Base-by-base conservation (phyloP, 1,140 invertebrate genomes). In the Diplogasteroides magnus region DNA sequence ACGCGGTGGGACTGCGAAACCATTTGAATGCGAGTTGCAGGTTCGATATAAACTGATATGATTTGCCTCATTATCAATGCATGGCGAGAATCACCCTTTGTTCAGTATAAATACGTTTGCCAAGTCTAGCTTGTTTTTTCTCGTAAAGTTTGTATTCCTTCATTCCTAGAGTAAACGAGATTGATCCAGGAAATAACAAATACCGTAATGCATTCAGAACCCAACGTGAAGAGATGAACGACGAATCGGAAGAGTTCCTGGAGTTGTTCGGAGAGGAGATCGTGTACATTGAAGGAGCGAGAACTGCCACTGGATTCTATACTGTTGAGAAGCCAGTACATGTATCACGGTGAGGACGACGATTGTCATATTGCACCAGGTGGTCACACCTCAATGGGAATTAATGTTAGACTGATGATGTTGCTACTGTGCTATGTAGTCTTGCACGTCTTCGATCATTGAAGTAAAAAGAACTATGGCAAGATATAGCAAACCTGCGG, bases 1-100 rank as follows among this genome's bases (percentile, higher is more conserved):
- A 99, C 86, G 94, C 96, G 11, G 97, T 99, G 0, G 97, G 98
- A 86, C 86, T 99, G 57, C 86, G 96, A 48, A 99, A 99, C 83
- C 90, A 91, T 83, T 86, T 99, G 23, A 94, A 94, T 14, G 94
- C 96, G 2, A 75, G 78, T 14, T 82, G 77, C 59, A 62, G 77
- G 77, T 77, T 25, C 13, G 28, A 14, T 14, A 31, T 64, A 31
- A 27, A n/a, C 69, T 29, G 27, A 59, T 29, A 48, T 27, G 31
- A 61, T 61, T 61, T 14, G 13, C 63, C 32, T 13, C 13, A 14
- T 31, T 64, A 31, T 26, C 63, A n/a, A n/a, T n/a, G n/a, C n/a
- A n/a, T n/a, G n/a, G n/a, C n/a, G n/a, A n/a, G n/a, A n/a, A n/a
- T 11, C 14, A 61, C 60, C 11, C 11, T 61, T 13, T 13, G 60